Conservation (phyloP, 2,797 vertebrate genomes). For the Thunnus albacares region DNA sequence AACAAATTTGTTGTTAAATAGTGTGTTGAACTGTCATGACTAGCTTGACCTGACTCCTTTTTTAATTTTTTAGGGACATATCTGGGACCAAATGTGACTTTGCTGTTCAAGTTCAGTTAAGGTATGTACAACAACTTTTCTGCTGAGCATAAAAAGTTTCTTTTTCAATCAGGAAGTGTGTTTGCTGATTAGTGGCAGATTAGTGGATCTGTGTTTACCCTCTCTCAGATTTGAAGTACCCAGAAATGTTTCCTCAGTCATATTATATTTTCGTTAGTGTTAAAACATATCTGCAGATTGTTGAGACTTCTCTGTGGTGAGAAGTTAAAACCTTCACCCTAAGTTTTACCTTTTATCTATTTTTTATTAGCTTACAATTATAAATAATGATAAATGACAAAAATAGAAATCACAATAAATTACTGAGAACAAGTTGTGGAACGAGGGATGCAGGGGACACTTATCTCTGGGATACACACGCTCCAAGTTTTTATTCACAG, state of each 20-base stretch:
- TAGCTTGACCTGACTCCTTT: slow-evolving; percentile 21
- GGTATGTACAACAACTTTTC: slow-evolving; percentile 81
- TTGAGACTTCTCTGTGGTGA: not conserved
- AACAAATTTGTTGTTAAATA: not conserved
- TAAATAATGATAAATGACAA: not conserved
- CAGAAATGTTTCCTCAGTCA: not conserved
- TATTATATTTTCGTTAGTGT: not conserved
- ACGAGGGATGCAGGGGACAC: not conserved
- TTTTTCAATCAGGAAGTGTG: slow-evolving; percentile 3
- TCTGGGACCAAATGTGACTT: slow-evolving; percentile 99
- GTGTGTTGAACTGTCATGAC: not conserved
- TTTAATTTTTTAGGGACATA: slow-evolving; percentile 91
- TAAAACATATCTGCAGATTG: not conserved
- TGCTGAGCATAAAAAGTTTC: slow-evolving; percentile 5
- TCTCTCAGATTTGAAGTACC: slow-evolving; percentile 15
- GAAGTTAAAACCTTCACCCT: not conserved
- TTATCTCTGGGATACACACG: not conserved
- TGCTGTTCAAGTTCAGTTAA: slow-evolving; percentile 98
- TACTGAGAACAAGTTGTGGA: not conserved
- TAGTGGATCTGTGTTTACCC: slow-evolving; percentile 10
- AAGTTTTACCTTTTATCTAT: not conserved
- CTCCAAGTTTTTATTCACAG: slow-evolving; percentile 12
- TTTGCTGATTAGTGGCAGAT: not conserved
- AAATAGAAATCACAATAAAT: not conserved
- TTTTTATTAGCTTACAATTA: not conserved